Conservation (phyloP, 2,113 vertebrate genomes). For the Anhinga rufa region DNA sequence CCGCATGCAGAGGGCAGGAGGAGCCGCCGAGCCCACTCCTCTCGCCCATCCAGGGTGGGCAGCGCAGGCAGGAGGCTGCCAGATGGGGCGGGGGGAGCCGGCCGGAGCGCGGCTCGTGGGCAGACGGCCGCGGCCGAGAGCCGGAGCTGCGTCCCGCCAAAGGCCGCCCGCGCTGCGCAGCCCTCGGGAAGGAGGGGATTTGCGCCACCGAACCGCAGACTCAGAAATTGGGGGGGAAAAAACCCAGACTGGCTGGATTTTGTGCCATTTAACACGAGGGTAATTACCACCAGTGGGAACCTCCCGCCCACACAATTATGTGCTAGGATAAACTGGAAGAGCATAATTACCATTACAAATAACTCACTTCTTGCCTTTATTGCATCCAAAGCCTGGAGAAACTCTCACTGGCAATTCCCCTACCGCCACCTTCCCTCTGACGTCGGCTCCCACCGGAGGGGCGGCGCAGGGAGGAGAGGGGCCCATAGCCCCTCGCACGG, state of each 20-base stretch:
- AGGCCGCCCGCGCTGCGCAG: not conserved
- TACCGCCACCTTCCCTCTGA: not conserved
- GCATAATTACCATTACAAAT: slow-evolving; percentile 59
- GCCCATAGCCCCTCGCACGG: not conserved
- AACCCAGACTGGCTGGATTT: slow-evolving; percentile 23
- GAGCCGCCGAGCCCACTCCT: rapidly evolving
- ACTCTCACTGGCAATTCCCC: not conserved
- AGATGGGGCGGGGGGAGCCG: rapidly evolving
- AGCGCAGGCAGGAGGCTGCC: not conserved
- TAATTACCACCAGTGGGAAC: slow-evolving; percentile 64
- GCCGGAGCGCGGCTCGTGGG: rapidly evolving
- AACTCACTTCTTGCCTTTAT: slow-evolving; percentile 40
- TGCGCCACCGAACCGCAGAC: not conserved
- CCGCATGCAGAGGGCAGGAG: not conserved
- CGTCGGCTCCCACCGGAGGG: not conserved
- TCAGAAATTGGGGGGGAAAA: not conserved
- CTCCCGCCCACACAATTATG: slow-evolving; percentile 48
- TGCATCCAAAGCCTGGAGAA: slow-evolving; percentile 9
- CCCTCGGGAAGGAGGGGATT: not conserved
- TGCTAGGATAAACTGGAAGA: slow-evolving; percentile 60
- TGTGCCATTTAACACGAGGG: slow-evolving; percentile 50
- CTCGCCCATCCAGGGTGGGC: not conserved
- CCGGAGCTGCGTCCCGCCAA: not conserved
- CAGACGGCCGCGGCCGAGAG: not conserved
- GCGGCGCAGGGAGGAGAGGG: not conserved